Base-by-base conservation (phyloP, 2,888 invertebrate species). In the Drosophila monieri region DNA sequence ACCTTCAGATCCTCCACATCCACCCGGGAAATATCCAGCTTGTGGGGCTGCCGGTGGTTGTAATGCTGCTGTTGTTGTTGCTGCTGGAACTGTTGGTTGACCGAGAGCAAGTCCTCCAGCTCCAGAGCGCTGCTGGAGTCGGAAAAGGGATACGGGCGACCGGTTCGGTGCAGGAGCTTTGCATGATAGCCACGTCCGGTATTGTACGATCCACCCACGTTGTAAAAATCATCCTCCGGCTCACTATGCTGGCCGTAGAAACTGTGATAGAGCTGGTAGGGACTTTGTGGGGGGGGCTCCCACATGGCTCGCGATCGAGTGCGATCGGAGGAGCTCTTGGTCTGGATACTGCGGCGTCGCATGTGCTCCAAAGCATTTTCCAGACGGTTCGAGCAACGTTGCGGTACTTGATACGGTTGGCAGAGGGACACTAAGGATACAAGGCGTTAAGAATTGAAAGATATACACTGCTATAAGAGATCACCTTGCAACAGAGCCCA, bases 351-450 rank as follows among this genome's bases (percentile, higher is more conserved):
- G 21, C 91, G 90, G 0, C 89, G 88, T 6, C 91, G 93, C 88
- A 95, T 92, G 80, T 94, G 94, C 73, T 95, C 95, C 49, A 95
- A 88, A 0, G 95, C 95, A 9, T 93, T 93, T 89, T 95, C 95
- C 60, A 95, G 90, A 15, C 94, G 93, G 15, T 94, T 93, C 0
- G 94, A 94, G 77, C 95, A 95, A 68, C 94, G 92, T 56, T 93
- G 93, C 3, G 93, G 93, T 25, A 51, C 91, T 91, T 77, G 89
- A 48, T 88, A 88, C 1, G 87, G 78, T 21, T 89, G 90, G 6
- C 73, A 39, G 2, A 62, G 27, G 41, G 49, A 64, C 49, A 53
- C 84, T 84, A 12, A 2, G n/a, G 27, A 12, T 12, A 2, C n/a
- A n/a, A 35, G 35, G 2, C 1, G 1, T 10, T 3, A 3, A 12